Conservation (phyloP, 53 echinoderm and acorn worm genomes). For the Paelopatides confundens region DNA sequence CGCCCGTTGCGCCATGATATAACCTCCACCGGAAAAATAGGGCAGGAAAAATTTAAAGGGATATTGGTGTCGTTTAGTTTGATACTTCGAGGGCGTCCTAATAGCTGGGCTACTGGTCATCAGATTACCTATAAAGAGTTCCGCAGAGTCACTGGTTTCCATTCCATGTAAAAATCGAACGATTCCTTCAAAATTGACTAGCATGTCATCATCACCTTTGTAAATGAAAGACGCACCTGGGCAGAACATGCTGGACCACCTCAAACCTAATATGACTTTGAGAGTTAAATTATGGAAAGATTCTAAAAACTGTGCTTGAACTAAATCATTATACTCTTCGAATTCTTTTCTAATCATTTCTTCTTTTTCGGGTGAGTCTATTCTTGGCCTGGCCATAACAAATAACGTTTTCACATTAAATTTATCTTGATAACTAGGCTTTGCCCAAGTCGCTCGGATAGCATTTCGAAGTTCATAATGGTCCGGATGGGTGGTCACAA, state of each 20-base stretch:
- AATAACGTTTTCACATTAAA: constrained; percentile 79
- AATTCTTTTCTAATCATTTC: constrained; percentile 61
- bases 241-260: constrained; percentile 76
- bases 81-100: constrained; percentile 81
- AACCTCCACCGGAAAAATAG: constrained; percentile 95
- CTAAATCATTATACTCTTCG: constrained; percentile 61
- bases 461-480: constrained; percentile 78
- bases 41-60: constrained; percentile 91
- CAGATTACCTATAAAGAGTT: constrained; percentile 84
- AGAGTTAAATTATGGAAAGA: constrained; percentile 95
- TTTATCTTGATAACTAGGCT: constrained; percentile 61
- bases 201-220: constrained; percentile 96
- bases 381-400: constrained; percentile 70
- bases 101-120: constrained; percentile 81
- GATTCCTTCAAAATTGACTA: constrained; percentile 88
- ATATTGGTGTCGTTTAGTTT: constrained; percentile 70
- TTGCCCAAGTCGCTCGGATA: constrained; percentile 83
- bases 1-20: constrained; percentile 75
- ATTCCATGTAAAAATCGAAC: constrained; percentile 56
- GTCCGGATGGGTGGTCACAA: constrained; percentile 81
- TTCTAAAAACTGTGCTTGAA: constrained; percentile 82
- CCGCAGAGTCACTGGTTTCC: constrained; percentile 31
- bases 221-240: constrained; percentile 71
- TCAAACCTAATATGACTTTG: constrained; percentile 84
- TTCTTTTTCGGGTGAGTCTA: constrained; percentile 50